These are phyloP conservation scores for Gavialis gangeticus DNA, from an alignment of 2,113 vertebrate genomes.

Conservation along the genomic window DNA sequence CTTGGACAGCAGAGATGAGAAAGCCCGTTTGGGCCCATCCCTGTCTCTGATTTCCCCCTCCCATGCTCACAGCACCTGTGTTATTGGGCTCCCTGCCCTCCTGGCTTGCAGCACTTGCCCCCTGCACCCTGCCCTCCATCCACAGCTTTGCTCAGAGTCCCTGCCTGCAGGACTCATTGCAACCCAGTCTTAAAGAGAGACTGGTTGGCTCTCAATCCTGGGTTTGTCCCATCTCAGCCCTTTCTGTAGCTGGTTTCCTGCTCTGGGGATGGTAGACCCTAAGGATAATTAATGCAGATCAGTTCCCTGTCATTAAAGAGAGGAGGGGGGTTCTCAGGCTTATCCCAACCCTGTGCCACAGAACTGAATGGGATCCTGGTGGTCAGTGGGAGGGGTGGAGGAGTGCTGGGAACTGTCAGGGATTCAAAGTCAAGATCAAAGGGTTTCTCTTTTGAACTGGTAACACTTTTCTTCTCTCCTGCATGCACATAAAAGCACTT, in stretches of 20 bases:
- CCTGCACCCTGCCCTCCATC: not conserved
- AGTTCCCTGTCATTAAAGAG: rapidly evolving
- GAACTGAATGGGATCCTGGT: not conserved
- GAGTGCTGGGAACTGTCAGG: conserved; percentile 47
- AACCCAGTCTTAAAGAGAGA: too few relatives aligned
- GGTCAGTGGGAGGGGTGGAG: not conserved
- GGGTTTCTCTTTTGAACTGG: conserved; percentile 67
- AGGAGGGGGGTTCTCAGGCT: not conserved
- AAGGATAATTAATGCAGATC: not conserved
- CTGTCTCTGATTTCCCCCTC: not conserved
- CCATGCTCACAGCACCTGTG: not conserved
- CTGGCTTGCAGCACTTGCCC: not conserved
- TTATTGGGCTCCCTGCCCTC: not conserved
- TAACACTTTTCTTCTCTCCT: conserved; percentile 72
- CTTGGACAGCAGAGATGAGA: not conserved
- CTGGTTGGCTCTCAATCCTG: too few relatives aligned
- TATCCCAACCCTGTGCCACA: not conserved
- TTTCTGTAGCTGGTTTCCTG: too few relatives aligned
- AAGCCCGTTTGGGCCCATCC: not conserved
- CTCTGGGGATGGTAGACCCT: not conserved
- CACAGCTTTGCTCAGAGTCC: not conserved
- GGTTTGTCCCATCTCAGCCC: too few relatives aligned
- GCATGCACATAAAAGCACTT: conserved; percentile 74
- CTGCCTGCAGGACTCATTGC: not conserved
- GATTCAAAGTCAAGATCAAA: conserved; percentile 82